A percentile compares a stretch with the other conserved stretches of the same genome.
These are phyloP conservation scores for Harpalus rufipes DNA, from an alignment of 2,888 invertebrate genomes.

Conservation along the genomic window DNA sequence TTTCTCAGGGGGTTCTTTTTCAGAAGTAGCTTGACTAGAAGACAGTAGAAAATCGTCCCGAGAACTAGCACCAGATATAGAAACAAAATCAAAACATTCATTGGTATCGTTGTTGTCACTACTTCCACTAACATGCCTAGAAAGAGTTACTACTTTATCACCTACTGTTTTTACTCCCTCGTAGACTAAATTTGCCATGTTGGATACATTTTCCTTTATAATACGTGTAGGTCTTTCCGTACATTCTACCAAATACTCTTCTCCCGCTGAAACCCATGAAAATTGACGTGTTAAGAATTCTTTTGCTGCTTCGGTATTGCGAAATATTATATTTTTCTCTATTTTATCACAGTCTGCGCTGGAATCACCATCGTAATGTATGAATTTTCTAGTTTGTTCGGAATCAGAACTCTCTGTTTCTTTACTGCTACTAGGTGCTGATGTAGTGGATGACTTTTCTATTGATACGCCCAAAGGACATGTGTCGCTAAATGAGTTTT, in stretches of 20 bases:
- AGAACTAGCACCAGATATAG: slow-evolving; percentile 72
- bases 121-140: slow-evolving; percentile 86
- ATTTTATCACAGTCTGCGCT: slow-evolving; percentile 70
- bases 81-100: slow-evolving; percentile 72
- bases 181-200: slow-evolving; percentile 86
- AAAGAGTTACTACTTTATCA: slow-evolving; percentile 85
- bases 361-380: slow-evolving; percentile 67
- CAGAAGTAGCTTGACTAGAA: slow-evolving; percentile 82
- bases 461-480: slow-evolving; percentile 83
- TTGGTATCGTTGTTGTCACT: slow-evolving; percentile 83
- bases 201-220: slow-evolving; percentile 86
- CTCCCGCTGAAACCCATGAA: slow-evolving; percentile 85
- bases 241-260: slow-evolving; percentile 84
- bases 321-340: slow-evolving; percentile 82
- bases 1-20: slow-evolving; percentile 82
- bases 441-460: slow-evolving; percentile 82
- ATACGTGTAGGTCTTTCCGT: slow-evolving; percentile 84
- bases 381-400: slow-evolving; percentile 75
- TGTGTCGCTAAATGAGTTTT: slow-evolving; percentile 82
- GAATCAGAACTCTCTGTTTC: slow-evolving; percentile 74
- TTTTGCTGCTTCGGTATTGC: slow-evolving; percentile 87
- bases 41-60: slow-evolving; percentile 83
- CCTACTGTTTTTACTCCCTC: slow-evolving; percentile 88
- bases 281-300: slow-evolving; percentile 87
- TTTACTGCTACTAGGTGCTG: slow-evolving; percentile 80